Percentiles rank a stretch among this genome's conserved stretches.
These are phyloP conservation scores for Yponomeuta sedellus DNA, from an alignment of 2,888 invertebrate species.

Conservation along the genomic window DNA sequence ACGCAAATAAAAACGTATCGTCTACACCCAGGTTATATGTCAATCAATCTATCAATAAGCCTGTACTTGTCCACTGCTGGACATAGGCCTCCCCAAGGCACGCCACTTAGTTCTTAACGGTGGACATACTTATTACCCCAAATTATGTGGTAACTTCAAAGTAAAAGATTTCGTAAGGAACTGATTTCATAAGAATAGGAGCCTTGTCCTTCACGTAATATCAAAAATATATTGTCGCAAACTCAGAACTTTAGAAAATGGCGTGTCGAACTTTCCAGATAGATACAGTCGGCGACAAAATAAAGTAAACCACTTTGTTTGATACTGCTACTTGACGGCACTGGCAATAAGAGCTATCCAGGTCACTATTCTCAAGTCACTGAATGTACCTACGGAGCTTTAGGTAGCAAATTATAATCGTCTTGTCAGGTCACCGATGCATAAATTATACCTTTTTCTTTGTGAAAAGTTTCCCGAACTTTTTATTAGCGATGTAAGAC, in stretches of 20 bases:
- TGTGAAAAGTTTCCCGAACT: not conserved
- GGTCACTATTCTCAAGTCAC: not conserved
- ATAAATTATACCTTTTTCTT: constrained; percentile 4
- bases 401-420: not conserved
- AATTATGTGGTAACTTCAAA: not conserved
- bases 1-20: no score
- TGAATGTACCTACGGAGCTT: not conserved
- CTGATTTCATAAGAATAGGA: not conserved
- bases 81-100: no score
- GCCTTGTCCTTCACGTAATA: not conserved
- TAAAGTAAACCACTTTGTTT: not conserved
- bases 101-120: no score
- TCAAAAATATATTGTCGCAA: not conserved
- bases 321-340: not conserved
- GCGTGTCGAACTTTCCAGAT: not conserved
- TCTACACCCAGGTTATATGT: no score
- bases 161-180: not conserved
- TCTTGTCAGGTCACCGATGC: not conserved
- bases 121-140: not conserved
- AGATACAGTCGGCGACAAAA: not conserved
- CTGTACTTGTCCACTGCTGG: no score
- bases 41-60: no score
- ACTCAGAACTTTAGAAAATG: not conserved
- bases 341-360: not conserved
- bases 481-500: not conserved